These are phyloP conservation scores for Pheosia tremula DNA, from an alignment of 2,888 invertebrate species.

Conservation along the genomic window DNA sequence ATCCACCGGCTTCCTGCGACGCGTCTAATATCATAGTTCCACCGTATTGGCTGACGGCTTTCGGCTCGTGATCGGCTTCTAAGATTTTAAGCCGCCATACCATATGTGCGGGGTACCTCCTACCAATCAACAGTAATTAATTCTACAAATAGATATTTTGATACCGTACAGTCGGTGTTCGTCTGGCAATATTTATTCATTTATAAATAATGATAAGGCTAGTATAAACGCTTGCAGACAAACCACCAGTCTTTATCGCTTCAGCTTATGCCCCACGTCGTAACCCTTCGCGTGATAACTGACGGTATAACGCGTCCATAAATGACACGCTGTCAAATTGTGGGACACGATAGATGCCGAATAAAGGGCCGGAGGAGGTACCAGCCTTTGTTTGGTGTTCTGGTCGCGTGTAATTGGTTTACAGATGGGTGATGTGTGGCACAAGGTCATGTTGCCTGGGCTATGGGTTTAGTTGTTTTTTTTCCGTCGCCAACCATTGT, in stretches of 20 bases:
- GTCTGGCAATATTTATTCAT: no score
- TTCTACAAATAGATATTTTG: no score
- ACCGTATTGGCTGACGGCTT: no score
- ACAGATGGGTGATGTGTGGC: neutral
- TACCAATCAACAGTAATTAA: no score
- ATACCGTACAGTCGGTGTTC: no score
- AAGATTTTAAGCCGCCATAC: no score
- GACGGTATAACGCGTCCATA: constrained; percentile 28
- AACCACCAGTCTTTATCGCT: neutral
- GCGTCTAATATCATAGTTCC: no score
- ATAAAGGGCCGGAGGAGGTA: constrained; percentile 28
- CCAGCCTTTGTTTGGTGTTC: constrained; percentile 8
- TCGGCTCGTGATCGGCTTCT: no score
- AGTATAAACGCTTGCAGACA: no score
- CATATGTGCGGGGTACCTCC: no score
- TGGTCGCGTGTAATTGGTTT: constrained; percentile 35
- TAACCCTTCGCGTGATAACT: constrained; percentile 22
- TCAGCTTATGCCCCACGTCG: neutral
- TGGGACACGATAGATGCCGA: constrained; percentile 25
- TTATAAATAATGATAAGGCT: no score
- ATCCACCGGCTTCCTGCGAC: no score
- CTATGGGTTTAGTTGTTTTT: neutral
- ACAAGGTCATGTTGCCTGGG: neutral
- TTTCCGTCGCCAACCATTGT: neutral
- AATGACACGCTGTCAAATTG: constrained; percentile 27